Evolutionary conservation across 92 coral and sea anemone species (phyloP).

Genomic region (Blastomussa wellsi): DNA sequence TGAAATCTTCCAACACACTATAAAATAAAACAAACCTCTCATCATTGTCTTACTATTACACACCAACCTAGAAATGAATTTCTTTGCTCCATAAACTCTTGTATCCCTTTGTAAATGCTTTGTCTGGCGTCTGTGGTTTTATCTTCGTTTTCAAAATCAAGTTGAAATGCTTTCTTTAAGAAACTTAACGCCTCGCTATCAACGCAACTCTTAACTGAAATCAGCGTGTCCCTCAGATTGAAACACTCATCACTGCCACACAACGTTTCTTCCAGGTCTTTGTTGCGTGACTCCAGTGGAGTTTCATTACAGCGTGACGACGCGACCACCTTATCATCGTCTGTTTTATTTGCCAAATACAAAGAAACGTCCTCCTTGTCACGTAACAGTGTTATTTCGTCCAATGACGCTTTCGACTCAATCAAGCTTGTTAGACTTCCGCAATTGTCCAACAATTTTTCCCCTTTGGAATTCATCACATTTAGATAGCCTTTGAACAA

Average conservation of each 20-base stretch:
- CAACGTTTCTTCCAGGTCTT: not conserved
- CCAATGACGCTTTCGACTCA: conserved; percentile 14
- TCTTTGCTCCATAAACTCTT: conserved; percentile 46
- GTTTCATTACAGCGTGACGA: conserved; percentile 29
- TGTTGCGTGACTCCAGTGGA: not conserved
- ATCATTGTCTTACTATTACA: too few species aligned
- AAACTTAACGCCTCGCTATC: conserved; percentile 65
- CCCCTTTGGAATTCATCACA: conserved; percentile 49
- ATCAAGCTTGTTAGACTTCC: not conserved
- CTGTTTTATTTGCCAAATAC: conserved; percentile 69
- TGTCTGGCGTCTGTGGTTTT: not conserved
- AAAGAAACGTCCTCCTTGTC: conserved; percentile 35
- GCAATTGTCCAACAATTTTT: conserved; percentile 8
- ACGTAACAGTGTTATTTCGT: not conserved
- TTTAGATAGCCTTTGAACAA: conserved; percentile 70
- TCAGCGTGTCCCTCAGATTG: conserved; percentile 26
- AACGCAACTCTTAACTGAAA: conserved; percentile 38
- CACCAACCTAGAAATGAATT: conserved; percentile 11
- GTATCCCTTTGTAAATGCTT: conserved; percentile 47
- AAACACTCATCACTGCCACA: conserved; percentile 20
- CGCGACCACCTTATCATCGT: conserved; percentile 80
- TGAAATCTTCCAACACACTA: too few species aligned
- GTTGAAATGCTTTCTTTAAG: conserved; percentile 61
- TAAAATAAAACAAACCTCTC: too few species aligned
- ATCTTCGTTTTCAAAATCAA: conserved; percentile 32